Evolutionary conservation across 1,140 invertebrate species (phyloP).

Genomic region (Sweltsa coloradensis): DNA sequence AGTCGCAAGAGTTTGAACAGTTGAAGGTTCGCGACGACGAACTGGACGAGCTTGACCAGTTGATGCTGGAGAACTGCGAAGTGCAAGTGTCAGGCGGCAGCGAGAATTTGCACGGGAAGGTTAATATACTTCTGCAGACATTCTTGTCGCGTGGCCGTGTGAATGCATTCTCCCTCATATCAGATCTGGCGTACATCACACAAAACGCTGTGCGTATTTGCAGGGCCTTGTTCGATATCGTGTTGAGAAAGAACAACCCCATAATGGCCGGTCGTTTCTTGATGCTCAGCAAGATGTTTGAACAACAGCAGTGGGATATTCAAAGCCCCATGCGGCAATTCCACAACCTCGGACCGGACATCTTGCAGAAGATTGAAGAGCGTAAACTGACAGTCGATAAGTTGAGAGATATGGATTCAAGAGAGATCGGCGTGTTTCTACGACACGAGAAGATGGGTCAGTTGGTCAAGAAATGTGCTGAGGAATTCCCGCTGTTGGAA

Average conservation of each 20-base stretch:
- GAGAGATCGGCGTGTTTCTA: slow-evolving; percentile 72
- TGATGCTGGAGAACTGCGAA: slow-evolving; percentile 58
- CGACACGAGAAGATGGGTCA: slow-evolving; percentile 62
- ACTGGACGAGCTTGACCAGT: slow-evolving; percentile 72
- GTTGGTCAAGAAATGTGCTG: slow-evolving; percentile 70
- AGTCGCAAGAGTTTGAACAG: slow-evolving; percentile 90
- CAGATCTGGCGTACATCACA: slow-evolving; percentile 86
- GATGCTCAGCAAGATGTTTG: slow-evolving; percentile 79
- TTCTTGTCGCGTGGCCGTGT: slow-evolving; percentile 70
- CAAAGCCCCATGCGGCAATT: slow-evolving; percentile 82
- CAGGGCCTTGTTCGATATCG: slow-evolving; percentile 89
- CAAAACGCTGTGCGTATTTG: slow-evolving; percentile 88
- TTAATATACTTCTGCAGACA: slow-evolving; percentile 92
- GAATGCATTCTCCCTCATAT: slow-evolving; percentile 79
- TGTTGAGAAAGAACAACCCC: slow-evolving; percentile 77
- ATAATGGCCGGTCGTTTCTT: slow-evolving; percentile 73
- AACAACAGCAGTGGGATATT: slow-evolving; percentile 78
- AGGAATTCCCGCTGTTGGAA: slow-evolving; percentile 72
- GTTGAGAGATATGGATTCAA: slow-evolving; percentile 72
- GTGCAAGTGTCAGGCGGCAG: slow-evolving; percentile 62
- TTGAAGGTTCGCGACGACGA: slow-evolving; percentile 95
- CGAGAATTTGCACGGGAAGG: slow-evolving; percentile 90
- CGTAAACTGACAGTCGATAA: slow-evolving; percentile 58
- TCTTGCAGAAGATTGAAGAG: slow-evolving; percentile 72
- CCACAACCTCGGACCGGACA: slow-evolving; percentile 57